Conservation (phyloP, 2,113 vertebrate genomes). For the Trinectes maculatus region DNA sequence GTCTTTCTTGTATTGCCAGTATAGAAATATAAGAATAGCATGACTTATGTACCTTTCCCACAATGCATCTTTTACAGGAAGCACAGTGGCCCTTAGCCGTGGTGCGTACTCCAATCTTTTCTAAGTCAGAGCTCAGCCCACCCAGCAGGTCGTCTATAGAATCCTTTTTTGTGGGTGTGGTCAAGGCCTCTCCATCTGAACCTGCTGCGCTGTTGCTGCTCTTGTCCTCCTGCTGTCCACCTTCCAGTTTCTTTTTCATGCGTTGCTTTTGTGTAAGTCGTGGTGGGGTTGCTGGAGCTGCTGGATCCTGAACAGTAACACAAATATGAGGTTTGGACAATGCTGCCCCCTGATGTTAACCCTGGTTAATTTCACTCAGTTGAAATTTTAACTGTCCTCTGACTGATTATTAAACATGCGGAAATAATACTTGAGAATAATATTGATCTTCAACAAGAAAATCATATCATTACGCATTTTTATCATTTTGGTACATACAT, state of each 20-base stretch:
- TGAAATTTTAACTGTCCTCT: not conserved
- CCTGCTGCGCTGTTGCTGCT: not conserved
- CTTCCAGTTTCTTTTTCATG: conserved; percentile 44
- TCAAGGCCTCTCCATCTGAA: conserved; percentile 34
- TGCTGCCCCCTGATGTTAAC: conserved; percentile 72
- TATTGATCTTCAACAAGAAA: not conserved
- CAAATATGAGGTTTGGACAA: conserved; percentile 13
- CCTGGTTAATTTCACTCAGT: not conserved
- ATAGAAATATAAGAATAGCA: too few species aligned
- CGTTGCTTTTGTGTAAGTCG: conserved; percentile 51
- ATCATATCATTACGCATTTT: not conserved
- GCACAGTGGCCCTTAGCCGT: conserved; percentile 84
- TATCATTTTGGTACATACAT: not conserved
- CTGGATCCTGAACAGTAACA: conserved; percentile 54
- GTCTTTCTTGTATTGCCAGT: not conserved
- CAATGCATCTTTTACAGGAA: conserved; percentile 87
- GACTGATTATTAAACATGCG: not conserved
- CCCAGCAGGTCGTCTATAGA: conserved; percentile 87
- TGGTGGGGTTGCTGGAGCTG: conserved; percentile 46
- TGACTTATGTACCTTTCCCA: conserved; percentile 84
- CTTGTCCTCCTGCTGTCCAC: conserved; percentile 17
- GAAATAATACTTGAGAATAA: not conserved
- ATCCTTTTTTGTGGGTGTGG: conserved; percentile 47
- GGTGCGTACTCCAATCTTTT: conserved; percentile 88
- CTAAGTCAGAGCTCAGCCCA: conserved; percentile 85